Evolutionary conservation across 2,888 invertebrate genomes (phyloP).

Genomic region (Drosophila acutilabella): DNA sequence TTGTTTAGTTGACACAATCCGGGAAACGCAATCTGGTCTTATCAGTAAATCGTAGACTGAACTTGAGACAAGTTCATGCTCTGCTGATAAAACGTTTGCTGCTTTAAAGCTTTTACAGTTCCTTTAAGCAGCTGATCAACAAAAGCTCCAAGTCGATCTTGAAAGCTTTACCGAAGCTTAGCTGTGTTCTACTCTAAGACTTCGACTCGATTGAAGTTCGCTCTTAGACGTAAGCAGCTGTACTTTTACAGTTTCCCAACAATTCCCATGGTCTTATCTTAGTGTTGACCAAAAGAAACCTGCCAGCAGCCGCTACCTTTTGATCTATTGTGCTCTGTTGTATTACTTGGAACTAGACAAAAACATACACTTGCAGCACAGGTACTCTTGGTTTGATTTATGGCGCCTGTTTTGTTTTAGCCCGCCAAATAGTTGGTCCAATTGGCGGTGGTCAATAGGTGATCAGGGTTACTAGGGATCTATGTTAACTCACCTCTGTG

Average conservation of each 20-base stretch:
- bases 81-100: constrained; percentile 27
- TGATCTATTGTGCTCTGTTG: constrained; percentile 14
- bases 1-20: constrained; percentile 46
- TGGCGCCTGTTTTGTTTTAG: constrained; percentile 3
- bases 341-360: constrained; percentile 8
- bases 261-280: not conserved
- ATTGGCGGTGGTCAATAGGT: constrained; percentile 33
- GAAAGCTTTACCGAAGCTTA: constrained; percentile 5
- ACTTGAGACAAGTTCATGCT: constrained; percentile 58
- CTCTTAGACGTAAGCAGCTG: not conserved
- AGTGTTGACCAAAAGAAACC: not conserved
- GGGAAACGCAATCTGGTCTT: constrained; percentile 38
- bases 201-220: not conserved
- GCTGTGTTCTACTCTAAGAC: too few species aligned
- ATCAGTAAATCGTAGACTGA: constrained; percentile 42
- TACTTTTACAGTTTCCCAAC: not conserved
- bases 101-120: constrained; percentile 3
- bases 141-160: not conserved
- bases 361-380: constrained; percentile 7
- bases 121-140: constrained; percentile 13
- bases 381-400: constrained; percentile 33
- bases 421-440: constrained; percentile 56
- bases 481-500: constrained; percentile 68
- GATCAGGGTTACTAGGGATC: constrained; percentile 18
- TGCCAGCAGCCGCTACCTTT: not conserved